phyloP scores from a whole-genome alignment of 1,140 invertebrate genomes.

The Caenorhabditis inopinata region DNA sequence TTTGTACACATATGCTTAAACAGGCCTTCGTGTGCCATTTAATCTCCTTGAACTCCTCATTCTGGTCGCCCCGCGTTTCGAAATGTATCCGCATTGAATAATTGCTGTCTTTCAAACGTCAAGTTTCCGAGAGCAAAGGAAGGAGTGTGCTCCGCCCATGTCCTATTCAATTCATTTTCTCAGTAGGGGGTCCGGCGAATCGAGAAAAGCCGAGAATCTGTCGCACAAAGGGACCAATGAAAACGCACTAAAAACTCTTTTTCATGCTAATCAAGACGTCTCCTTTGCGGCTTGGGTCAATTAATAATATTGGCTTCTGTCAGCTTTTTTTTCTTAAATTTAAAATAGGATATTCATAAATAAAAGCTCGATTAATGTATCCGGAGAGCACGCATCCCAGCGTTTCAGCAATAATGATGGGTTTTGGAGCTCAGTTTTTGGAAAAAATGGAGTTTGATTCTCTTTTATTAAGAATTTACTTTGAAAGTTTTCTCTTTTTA shows the following conservation, averaged over 20 bases:
- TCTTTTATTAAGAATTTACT: too few species aligned
- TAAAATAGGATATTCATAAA: too few species aligned
- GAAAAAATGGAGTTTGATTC: too few species aligned
- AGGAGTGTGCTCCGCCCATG: neutral
- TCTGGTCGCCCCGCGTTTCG: neutral
- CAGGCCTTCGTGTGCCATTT: too few species aligned
- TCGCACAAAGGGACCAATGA: neutral
- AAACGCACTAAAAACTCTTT: conserved; percentile 20
- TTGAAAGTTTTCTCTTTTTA: too few species aligned
- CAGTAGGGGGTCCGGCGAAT: neutral
- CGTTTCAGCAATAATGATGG: too few species aligned
- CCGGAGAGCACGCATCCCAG: too few species aligned
- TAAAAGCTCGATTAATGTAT: too few species aligned
- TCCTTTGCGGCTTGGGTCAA: neutral
- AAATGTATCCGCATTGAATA: conserved; percentile 32
- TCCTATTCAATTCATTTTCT: conserved; percentile 20
- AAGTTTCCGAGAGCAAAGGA: neutral
- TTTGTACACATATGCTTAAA: too few species aligned
- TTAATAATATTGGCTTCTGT: too few species aligned
- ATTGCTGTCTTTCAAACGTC: conserved; percentile 27
- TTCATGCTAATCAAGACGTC: conserved; percentile 15
- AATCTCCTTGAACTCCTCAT: neutral
- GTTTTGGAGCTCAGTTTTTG: too few species aligned
- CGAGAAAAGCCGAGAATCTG: neutral
- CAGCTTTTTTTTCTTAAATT: too few species aligned